Percentiles rank a stretch among this genome's conserved stretches.
Conservation (phyloP, 2,113 vertebrate species). For the Python bivittatus region DNA sequence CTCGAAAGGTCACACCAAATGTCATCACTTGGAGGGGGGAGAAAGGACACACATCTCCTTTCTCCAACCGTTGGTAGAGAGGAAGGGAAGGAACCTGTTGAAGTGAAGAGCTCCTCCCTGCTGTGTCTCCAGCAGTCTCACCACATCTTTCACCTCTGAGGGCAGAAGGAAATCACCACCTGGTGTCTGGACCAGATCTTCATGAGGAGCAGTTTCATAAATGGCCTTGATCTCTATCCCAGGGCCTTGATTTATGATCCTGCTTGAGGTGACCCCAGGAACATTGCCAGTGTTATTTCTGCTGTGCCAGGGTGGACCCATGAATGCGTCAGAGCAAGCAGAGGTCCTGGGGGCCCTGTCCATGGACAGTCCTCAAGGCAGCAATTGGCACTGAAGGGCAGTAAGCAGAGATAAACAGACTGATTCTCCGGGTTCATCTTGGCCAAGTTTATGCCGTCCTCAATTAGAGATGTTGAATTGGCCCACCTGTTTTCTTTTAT, state of each 20-base stretch:
- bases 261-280: not conserved
- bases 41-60: not conserved
- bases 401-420: not conserved
- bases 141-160: not conserved
- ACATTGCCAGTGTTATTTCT: not conserved
- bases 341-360: not conserved
- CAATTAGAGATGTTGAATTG: not conserved
- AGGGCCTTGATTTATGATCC: not conserved
- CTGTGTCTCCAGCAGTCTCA: not conserved
- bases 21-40: not conserved
- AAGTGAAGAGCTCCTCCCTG: not conserved
- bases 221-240: not conserved
- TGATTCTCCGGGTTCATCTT: not conserved
- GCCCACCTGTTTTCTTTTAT: not conserved
- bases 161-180: not conserved
- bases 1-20: not conserved
- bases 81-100: not conserved
- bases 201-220: not conserved
- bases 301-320: not conserved
- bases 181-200: not conserved
- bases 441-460: not conserved
- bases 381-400: not conserved
- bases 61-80: not conserved
- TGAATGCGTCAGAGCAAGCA: not conserved
- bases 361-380: not conserved